phyloP scores from a whole-genome alignment of 2,113 vertebrate species.

The Dicaeum eximium region DNA sequence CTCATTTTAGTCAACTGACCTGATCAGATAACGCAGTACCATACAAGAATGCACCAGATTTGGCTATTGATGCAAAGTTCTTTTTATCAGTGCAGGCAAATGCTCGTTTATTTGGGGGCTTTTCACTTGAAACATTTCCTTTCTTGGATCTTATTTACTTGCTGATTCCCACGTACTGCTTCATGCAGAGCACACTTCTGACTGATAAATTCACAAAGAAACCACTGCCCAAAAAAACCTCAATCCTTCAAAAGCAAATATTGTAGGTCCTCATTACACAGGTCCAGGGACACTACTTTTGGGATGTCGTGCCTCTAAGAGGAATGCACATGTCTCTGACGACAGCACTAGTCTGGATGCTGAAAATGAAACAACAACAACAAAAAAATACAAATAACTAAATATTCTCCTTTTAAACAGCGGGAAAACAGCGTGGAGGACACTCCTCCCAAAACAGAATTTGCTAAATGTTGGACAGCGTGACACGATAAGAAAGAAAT shows the following conservation, averaged over 20 bases:
- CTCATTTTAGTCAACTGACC: neutral
- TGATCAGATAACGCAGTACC: neutral
- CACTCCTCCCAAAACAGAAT: neutral
- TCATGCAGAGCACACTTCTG: neutral
- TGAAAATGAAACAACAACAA: neutral
- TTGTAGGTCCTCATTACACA: neutral
- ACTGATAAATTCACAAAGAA: neutral
- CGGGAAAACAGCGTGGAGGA: neutral
- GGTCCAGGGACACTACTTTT: neutral
- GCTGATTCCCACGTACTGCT: neutral
- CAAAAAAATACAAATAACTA: neutral
- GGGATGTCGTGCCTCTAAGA: neutral
- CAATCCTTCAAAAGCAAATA: neutral
- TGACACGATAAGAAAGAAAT: fast-evolving
- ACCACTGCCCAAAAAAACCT: neutral
- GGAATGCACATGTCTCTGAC: neutral
- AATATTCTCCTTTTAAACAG: neutral
- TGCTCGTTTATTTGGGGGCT: neutral
- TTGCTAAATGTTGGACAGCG: neutral
- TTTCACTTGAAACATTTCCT: neutral
- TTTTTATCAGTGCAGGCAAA: neutral
- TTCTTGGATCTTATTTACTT: neutral
- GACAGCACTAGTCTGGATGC: neutral
- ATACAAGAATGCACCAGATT: neutral
- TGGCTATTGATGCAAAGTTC: neutral